Base-by-base conservation (phyloP, 2,888 invertebrate genomes). In the Scaptomyza flava region DNA sequence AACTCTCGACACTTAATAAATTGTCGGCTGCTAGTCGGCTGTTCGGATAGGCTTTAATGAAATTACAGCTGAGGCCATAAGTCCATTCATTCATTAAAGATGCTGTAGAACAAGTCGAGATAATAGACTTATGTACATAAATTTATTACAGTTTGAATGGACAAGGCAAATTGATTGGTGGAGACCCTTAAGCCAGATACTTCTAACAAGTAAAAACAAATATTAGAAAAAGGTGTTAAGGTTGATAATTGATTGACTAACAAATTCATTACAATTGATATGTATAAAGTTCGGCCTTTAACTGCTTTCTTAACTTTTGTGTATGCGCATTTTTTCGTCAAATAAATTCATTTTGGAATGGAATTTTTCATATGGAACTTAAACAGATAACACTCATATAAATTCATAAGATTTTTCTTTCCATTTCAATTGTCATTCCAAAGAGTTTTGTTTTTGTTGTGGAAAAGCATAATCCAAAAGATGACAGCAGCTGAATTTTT, bases 1-100 rank as follows among this genome's bases (percentile, higher is more conserved):
- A 74, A 71, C 67, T 72, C 87, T 87, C 81, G 81, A 86, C 81
- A 81, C 81, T 81, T 83, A 78, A 83, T 87, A 81, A 83, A 81
- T 81, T 81, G 84, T 75, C 75, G 38, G 84, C 17, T 50, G 54
- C 58, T 31, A 2, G 9, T 31, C 7, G 31, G 31, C 31, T 9
- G 31, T 4, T 31, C 9, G 31, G 31, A 59, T 66, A 64, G 76
- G 82, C 79, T 75, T 72, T 81, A 80, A 85, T 80, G 79, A 81
- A 81, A 84, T 84, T 81, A 66, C 63, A 71, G 43, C 23, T 14
- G 23, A 17, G 38, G 31, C 45, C 33, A 48, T 48, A 41, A 52
- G 58, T 56, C 59, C 56, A 61, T 60, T 53, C 53, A 63, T 58
- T 54, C 27, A 4, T 5, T 50, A 34, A 54, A 53, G 5, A 12